Percentiles rank a stretch among this genome's conserved stretches.
phyloP scores from a whole-genome alignment of 2,797 vertebrate genomes.

The Coregonus ussuriensis region DNA sequence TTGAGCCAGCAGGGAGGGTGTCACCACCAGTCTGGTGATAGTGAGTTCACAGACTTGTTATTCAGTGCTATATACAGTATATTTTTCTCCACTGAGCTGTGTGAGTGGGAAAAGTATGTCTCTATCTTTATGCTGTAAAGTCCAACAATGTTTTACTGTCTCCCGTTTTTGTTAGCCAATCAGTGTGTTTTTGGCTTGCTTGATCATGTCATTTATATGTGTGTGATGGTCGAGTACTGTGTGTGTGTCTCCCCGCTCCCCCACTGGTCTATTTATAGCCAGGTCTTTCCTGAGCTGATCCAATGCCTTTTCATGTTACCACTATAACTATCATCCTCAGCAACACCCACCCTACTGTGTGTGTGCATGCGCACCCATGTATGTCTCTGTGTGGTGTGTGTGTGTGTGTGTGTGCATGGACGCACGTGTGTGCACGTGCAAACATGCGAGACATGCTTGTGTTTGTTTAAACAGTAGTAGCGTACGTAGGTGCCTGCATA shows the following conservation, averaged over 20 bases:
- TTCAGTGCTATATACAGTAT: background rate
- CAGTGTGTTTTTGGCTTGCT: too few relatives aligned
- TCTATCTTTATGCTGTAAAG: background rate
- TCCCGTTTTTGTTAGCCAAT: background rate
- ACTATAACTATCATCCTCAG: slow-evolving; percentile 33
- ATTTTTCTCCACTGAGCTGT: background rate
- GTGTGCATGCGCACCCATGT: background rate
- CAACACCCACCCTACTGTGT: slow-evolving; percentile 1
- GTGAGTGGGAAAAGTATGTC: background rate
- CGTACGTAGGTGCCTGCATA: background rate
- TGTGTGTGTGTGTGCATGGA: background rate
- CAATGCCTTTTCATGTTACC: slow-evolving; percentile 30
- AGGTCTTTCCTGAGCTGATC: slow-evolving; percentile 32
- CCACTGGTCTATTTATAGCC: slow-evolving; percentile 56
- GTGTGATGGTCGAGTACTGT: slow-evolving; percentile 47
- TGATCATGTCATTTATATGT: slow-evolving; percentile 4
- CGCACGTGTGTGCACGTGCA: background rate
- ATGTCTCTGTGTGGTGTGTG: background rate
- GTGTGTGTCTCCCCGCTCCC: slow-evolving; percentile 37
- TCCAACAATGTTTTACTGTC: background rate
- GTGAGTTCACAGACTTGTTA: background rate
- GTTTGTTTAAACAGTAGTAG: slow-evolving; percentile 22
- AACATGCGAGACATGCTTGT: background rate
- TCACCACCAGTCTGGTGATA: background rate
- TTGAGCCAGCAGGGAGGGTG: background rate